Percentiles rank a stretch among this genome's conserved stretches.
These are phyloP conservation scores for Orthonyx spaldingii DNA, from an alignment of 2,113 vertebrate species.

Conservation along the genomic window DNA sequence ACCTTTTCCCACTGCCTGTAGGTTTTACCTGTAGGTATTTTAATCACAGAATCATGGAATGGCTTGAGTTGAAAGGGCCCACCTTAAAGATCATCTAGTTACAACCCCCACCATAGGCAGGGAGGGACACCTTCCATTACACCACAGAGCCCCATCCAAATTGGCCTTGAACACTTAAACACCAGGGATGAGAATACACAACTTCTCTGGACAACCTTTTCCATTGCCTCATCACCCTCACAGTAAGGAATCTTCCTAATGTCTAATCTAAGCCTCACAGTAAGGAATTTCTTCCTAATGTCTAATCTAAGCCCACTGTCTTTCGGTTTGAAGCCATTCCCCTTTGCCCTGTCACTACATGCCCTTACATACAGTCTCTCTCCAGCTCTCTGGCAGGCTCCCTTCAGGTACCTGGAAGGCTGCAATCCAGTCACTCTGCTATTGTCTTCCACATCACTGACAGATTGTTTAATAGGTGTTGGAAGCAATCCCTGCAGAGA, in stretches of 20 bases:
- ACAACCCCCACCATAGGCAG: not conserved
- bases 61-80: not conserved
- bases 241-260: not conserved
- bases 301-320: not conserved
- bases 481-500: not conserved
- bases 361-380: not conserved
- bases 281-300: not conserved
- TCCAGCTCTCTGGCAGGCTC: not conserved
- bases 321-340: not conserved
- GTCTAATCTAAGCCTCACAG: not conserved
- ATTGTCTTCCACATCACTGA: not conserved
- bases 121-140: not conserved
- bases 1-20: not conserved
- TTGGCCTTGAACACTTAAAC: not conserved
- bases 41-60: not conserved
- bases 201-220: not conserved
- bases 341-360: not conserved
- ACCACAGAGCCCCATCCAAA: not conserved
- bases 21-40: not conserved
- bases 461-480: not conserved
- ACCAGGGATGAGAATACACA: not conserved
- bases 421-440: not conserved
- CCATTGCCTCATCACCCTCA: not conserved
- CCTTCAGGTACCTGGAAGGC: not conserved
- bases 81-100: not conserved